Base-by-base conservation (phyloP, 2,888 invertebrate species). In the Aleiodes leptofemur region DNA sequence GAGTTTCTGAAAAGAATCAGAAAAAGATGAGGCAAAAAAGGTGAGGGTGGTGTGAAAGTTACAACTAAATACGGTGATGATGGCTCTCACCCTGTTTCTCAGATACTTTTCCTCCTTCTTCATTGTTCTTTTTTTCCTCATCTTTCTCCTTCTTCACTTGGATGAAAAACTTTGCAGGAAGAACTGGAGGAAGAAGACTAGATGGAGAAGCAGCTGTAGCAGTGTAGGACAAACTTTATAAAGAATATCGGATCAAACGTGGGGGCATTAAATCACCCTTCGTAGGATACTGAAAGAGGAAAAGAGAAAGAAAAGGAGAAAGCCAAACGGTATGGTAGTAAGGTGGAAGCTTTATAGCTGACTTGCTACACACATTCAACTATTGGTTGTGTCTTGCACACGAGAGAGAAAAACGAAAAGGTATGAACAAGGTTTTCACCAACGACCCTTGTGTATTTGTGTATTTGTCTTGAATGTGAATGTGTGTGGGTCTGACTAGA, bases 241-340 rank as follows among this genome's bases (percentile, higher is more conserved):
- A 84, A 85, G 83, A 85, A 85, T 85, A 84, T 85, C 82, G 83
- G 83, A 83, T 84, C 83, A 84, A 85, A 86, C 84, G 84, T 81
- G 82, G 78, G 82, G 78, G 82, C 82, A 84, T 84, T 85, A 84
- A 85, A 85, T 86, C 84, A 86, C 83, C 83, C 83, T 43, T 43
- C 43, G 43, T 81, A 77, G 82, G 82, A 83, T 82, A 14, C n/a
- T 29, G 31, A 1, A 23, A 31, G 51, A 59, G 53, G 38, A 68
- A 66, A 29, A 56, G 48, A 13, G 8, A 51, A 48, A 43, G 53
- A 51, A 23, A 23, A 23, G 23, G 23, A 38, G 51, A 66, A 14
- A 51, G 29, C 29, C 13, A 56, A 70, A 70, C 69, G 34, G 34
- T 69, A 14, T 53, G 3, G 14, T 14, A 53, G 38, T 69, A 66